These are phyloP conservation scores for Epizoanthus illoricatus DNA, from an alignment of 92 coral and sea anemone genomes.

Conservation along the genomic window DNA sequence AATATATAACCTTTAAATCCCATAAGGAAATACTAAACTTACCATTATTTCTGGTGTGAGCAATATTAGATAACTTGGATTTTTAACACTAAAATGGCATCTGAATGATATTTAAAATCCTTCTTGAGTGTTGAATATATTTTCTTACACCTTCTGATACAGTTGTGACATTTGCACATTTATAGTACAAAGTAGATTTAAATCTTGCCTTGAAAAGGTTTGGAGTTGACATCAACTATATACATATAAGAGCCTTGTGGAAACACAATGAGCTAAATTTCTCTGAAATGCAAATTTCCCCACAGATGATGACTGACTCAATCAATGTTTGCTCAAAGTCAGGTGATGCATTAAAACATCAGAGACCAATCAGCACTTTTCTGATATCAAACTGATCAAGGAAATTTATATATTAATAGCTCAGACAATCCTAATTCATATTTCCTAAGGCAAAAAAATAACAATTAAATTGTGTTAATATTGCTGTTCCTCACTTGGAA, in stretches of 20 bases:
- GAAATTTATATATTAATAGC: neutral
- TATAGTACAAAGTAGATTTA: neutral
- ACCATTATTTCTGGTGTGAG: conserved; percentile 18
- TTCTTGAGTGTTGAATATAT: conserved; percentile 8
- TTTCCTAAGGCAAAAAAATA: neutral
- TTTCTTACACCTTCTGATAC: conserved; percentile 5
- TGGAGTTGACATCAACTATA: neutral
- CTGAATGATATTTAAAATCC: neutral
- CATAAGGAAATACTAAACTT: conserved; percentile 14
- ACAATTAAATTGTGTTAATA: conserved; percentile 1
- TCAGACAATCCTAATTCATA: neutral
- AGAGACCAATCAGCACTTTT: conserved; percentile 20
- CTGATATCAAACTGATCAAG: neutral
- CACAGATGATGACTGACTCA: conserved; percentile 1
- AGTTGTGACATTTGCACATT: neutral
- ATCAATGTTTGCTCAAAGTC: conserved; percentile 27
- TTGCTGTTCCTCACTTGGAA: neutral
- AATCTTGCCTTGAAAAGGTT: neutral
- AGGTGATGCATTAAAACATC: conserved; percentile 20
- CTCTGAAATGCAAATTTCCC: conserved; percentile 31
- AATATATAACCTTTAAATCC: neutral
- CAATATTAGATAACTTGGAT: conserved; percentile 2
- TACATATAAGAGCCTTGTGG: neutral
- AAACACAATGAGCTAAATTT: neutral
- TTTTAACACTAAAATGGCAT: neutral